These are phyloP conservation scores for Neostethus bicornis DNA, from an alignment of 2,797 vertebrate species.

Conservation along the genomic window DNA sequence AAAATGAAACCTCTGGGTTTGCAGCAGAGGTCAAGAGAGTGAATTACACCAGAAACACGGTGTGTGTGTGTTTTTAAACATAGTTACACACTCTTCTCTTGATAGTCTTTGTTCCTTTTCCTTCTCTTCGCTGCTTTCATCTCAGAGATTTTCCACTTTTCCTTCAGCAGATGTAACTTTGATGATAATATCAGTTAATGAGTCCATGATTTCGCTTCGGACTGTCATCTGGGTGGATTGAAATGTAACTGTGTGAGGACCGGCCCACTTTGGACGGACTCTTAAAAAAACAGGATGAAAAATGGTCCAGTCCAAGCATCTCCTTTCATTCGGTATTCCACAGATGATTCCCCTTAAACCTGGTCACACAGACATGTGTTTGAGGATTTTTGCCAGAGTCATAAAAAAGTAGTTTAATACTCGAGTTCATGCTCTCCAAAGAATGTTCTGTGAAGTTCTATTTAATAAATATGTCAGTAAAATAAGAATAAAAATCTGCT, in stretches of 20 bases:
- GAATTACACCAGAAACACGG: conserved; percentile 2
- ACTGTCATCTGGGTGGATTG: background rate
- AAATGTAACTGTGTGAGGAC: too few relatives aligned
- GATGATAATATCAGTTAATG: background rate
- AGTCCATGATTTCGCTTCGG: background rate
- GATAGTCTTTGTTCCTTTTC: background rate
- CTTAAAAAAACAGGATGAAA: background rate
- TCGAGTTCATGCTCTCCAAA: too few relatives aligned
- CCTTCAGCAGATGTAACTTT: background rate
- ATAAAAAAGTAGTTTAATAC: too few relatives aligned
- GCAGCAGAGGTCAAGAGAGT: conserved; percentile 10
- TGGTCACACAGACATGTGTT: background rate
- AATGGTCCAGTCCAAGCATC: background rate
- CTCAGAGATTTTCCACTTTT: background rate
- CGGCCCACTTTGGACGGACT: too few relatives aligned
- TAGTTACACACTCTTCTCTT: conserved; percentile 1
- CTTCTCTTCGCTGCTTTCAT: conserved; percentile 22
- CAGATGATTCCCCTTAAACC: background rate
- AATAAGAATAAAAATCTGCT: too few relatives aligned
- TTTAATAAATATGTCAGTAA: too few relatives aligned
- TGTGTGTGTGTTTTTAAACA: conserved; percentile 7
- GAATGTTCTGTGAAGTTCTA: too few relatives aligned
- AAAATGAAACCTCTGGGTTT: conserved; percentile 6
- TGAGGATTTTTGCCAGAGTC: too few relatives aligned
- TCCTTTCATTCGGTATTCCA: background rate